Base-by-base conservation (phyloP, 2,113 vertebrate genomes). In the Thinocorus orbignyianus region DNA sequence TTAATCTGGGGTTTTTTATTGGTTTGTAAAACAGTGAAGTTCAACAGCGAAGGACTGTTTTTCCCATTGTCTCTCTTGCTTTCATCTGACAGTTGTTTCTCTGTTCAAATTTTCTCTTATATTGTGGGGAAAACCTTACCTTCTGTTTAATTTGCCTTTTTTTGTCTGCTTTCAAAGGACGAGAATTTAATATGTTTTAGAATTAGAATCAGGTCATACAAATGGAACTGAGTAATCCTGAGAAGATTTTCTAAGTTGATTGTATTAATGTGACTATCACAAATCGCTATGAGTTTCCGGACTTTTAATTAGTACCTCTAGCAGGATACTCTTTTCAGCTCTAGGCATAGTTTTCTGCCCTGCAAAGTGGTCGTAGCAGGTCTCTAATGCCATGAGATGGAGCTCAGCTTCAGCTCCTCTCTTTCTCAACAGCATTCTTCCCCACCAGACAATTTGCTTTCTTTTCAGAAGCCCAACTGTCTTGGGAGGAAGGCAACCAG, bases 1-100 rank as follows among this genome's bases (percentile, higher is more conserved):
- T 95, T 95, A 90, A 90, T 90, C 23, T 93, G 3, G n/a, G 7
- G 44, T 6, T 46, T 90, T 82, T 82, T 94, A 95, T 90, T 91
- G 37, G 4, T 92, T 96, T 97, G 82, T 85, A 77, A 73, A 87
- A 87, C 22, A 62, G 16, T 78, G 71, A 80, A 69, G 37, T 80
- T 92, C 65, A 81, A n/a, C 9, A 84, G 23, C 1, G 0, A 42
- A 69, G 24, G 54, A 69, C 66, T 89, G 16, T 10, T 76, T 89
- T 93, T 93, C 13, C 42, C 9, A 23, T 81, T 74, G 30, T 84
- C 35, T 86, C 46, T 93, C 51, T 80, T 66, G 7, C 80, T 95
- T 88, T 90, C 37, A 42, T 72, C n/a, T 83, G 73, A 83, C 86
- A 82, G 39, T 74, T 68, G 18, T 87, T 91, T 65, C 23, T 68